These are phyloP conservation scores for Jaculus jaculus DNA, from an alignment of 2,113 vertebrate genomes.

Conservation along the genomic window DNA sequence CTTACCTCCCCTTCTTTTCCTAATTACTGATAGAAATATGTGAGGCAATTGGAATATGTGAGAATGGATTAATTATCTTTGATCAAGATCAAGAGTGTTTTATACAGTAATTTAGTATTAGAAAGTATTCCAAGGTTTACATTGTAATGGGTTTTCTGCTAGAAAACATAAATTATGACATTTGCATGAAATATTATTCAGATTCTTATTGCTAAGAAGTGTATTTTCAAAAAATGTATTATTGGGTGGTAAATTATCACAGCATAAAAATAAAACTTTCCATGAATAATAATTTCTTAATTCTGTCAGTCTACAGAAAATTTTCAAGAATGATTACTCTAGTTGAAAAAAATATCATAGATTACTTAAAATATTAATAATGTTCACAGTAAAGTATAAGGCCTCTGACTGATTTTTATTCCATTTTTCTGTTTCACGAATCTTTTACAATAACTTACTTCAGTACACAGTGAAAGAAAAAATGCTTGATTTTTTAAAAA, in stretches of 20 bases:
- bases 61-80: conserved; percentile 43
- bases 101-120: conserved; percentile 26
- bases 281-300: neutral
- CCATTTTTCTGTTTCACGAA: neutral
- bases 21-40: conserved; percentile 59
- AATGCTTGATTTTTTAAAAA: neutral
- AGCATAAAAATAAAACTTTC: neutral
- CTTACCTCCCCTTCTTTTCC: neutral
- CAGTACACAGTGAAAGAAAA: neutral
- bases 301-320: neutral
- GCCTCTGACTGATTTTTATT: neutral
- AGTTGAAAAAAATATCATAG: neutral
- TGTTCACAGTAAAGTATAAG: neutral
- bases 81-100: conserved; percentile 30
- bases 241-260: neutral
- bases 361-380: neutral
- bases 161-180: neutral
- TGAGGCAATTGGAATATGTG: conserved; percentile 15
- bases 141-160: neutral
- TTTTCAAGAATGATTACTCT: neutral
- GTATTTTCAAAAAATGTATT: conserved; percentile 13
- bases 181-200: neutral
- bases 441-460: neutral
- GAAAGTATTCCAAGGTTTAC: conserved; percentile 11
- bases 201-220: neutral